Percentiles rank a stretch among this genome's conserved stretches.
These are phyloP conservation scores for Anthonomus grandis DNA, from an alignment of 1,140 invertebrate species.

Conservation along the genomic window DNA sequence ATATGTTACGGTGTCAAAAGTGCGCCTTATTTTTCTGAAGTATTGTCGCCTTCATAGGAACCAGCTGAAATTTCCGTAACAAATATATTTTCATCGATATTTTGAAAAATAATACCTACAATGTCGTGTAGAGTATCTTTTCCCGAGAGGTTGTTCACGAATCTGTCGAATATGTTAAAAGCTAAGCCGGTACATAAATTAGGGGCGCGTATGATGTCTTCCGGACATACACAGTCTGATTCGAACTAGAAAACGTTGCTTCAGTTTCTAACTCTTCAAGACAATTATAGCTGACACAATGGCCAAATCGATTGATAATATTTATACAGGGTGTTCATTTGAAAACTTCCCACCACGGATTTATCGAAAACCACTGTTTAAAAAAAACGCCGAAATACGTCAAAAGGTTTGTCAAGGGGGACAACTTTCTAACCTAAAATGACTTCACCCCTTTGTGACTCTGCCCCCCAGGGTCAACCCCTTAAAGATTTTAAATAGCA, in stretches of 20 bases:
- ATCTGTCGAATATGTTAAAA: slow-evolving; percentile 51
- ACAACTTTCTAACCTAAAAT: no score
- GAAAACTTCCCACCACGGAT: no score
- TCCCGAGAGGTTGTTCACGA: slow-evolving; percentile 48
- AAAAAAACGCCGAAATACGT: no score
- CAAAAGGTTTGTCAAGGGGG: no score
- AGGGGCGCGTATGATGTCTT: slow-evolving; percentile 30
- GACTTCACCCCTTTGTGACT: no score
- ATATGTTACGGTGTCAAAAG: neutral
- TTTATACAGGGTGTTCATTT: no score
- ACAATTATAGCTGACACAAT: slow-evolving; percentile 40
- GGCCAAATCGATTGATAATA: no score
- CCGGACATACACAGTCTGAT: slow-evolving; percentile 32
- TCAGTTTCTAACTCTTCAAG: slow-evolving; percentile 44
- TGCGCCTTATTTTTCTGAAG: neutral
- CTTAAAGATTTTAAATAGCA: no score
- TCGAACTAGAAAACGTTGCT: slow-evolving; percentile 27
- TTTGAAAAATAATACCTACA: slow-evolving; percentile 49
- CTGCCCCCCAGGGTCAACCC: no score
- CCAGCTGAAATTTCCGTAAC: neutral
- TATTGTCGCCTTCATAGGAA: neutral
- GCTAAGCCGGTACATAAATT: slow-evolving; percentile 43
- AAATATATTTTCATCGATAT: slow-evolving; percentile 1
- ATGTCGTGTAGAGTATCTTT: slow-evolving; percentile 51
- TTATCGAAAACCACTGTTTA: no score